A percentile compares a stretch with the other conserved stretches of the same genome.
phyloP scores from a whole-genome alignment of 2,888 invertebrate species.

The Microctonus hyperodae region DNA sequence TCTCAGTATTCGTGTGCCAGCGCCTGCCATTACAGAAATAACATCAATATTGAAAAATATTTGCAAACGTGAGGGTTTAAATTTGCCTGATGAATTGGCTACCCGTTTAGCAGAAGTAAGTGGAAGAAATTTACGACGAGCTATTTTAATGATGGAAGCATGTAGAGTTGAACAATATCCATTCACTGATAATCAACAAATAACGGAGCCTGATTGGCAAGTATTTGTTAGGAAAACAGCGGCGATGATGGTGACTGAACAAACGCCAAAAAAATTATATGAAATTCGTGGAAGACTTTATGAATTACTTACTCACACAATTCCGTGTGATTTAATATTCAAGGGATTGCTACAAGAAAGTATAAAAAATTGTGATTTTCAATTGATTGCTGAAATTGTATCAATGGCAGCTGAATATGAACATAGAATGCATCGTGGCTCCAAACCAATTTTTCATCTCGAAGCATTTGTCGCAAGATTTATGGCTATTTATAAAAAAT shows the following conservation, averaged over 20 bases:
- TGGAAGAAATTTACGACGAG: conserved; percentile 88
- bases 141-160: conserved; percentile 92
- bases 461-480: conserved; percentile 97
- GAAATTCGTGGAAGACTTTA: conserved; percentile 89
- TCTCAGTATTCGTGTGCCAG: conserved; percentile 88
- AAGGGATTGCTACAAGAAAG: conserved; percentile 84
- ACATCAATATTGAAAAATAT: conserved; percentile 69
- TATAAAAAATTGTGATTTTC: conserved; percentile 88
- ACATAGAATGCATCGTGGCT: conserved; percentile 89
- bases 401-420: conserved; percentile 90
- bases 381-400: conserved; percentile 85
- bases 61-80: conserved; percentile 83
- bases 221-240: conserved; percentile 87
- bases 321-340: conserved; percentile 92
- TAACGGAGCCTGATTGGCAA: conserved; percentile 94
- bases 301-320: conserved; percentile 91
- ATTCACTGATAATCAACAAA: conserved; percentile 78
- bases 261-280: conserved; percentile 82
- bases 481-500: conserved; percentile 93
- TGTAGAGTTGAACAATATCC: conserved; percentile 93
- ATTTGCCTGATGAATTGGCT: conserved; percentile 79
- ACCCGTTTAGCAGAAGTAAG: conserved; percentile 79
- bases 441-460: conserved; percentile 94
- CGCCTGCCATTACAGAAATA: conserved; percentile 84
- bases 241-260: conserved; percentile 83